Evolutionary conservation across 1,140 invertebrate species (phyloP), one percentile per base, ranked within the genome.

Genomic region (Atopsyche davidsoni): DNA sequence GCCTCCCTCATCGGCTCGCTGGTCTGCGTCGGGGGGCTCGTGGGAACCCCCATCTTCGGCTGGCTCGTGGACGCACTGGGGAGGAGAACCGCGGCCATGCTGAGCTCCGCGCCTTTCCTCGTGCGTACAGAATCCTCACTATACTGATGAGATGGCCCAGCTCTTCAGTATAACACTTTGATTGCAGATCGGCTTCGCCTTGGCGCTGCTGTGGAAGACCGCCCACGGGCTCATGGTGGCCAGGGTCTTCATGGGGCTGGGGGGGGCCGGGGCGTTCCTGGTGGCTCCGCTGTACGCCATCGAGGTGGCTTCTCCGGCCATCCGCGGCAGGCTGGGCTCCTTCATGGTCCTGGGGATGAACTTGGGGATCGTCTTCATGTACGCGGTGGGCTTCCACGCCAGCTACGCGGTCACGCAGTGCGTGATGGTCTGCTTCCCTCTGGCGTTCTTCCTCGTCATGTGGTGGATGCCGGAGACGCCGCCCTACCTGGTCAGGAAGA

Each of bases 391-490:
- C 2, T 69, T 72, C 45, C 59, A 65, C 34, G 62, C 73, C 14
- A 57, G 66, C 2, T 79, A 76, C 54, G 43, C 41, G 1, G 60
- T 63, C 0, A 69, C 73, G 1, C 59, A 74, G 35, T 77, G 72
- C 67, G 55, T 76, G 4, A 64, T 73, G 16, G 65, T 73, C 0
- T 61, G 62, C 0, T 58, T 77, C 1, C 66, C 72, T 0, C 53
- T 73, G 2, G 34, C 70, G 2, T 76, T 72, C 49, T 40, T 75
- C 10, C 24, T 70, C 0, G 62, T 64, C 2, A 75, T 77, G 50
- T 52, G 69, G 9, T 69, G 68, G 4, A 69, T 77, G 65, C 76
- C 76, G 0, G 76, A 78, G 51, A 75, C 75, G 0, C 76, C 76
- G 1, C 68, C 71, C 23, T 69, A 72, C 34, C 57, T 77, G 40